Conservation (phyloP, 2,797 vertebrate genomes). For the Huso huso region DNA sequence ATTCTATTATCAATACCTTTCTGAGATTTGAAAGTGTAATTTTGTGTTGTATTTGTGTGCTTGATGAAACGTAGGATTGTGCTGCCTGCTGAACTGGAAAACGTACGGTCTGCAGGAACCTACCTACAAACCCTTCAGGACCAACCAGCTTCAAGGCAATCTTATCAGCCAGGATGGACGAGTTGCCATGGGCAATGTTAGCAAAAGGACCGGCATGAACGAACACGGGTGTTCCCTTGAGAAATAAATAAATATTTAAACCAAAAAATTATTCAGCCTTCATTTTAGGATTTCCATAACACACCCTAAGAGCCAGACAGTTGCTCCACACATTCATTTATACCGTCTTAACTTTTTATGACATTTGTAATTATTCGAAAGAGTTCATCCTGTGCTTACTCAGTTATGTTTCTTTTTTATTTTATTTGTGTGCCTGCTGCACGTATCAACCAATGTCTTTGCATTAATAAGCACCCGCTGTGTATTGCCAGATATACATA, state of each 20-base stretch:
- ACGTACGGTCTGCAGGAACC: conserved; percentile 19
- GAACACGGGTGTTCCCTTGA: conserved; percentile 90
- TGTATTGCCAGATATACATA: too few relatives aligned
- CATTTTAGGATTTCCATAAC: conserved; percentile 2
- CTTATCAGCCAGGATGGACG: conserved; percentile 92
- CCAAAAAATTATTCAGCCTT: too few relatives aligned
- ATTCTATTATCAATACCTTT: too few relatives aligned
- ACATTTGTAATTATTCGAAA: too few relatives aligned
- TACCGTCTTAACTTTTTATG: too few relatives aligned
- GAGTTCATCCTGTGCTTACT: too few relatives aligned
- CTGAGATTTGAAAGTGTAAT: too few relatives aligned
- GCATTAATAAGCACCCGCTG: too few relatives aligned
- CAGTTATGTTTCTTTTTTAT: too few relatives aligned
- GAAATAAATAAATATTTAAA: neutral
- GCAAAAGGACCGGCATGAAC: conserved; percentile 96
- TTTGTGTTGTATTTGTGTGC: neutral
- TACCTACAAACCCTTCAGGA: conserved; percentile 89
- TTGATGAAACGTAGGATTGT: neutral
- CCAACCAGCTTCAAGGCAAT: conserved; percentile 94
- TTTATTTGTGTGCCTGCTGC: too few relatives aligned
- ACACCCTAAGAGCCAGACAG: neutral
- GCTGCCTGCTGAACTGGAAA: neutral
- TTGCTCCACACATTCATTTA: neutral
- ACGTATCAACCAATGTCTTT: too few relatives aligned
- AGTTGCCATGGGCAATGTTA: conserved; percentile 98